phyloP scores from a whole-genome alignment of 2,113 vertebrate genomes.

The Eurystomus gularis region DNA sequence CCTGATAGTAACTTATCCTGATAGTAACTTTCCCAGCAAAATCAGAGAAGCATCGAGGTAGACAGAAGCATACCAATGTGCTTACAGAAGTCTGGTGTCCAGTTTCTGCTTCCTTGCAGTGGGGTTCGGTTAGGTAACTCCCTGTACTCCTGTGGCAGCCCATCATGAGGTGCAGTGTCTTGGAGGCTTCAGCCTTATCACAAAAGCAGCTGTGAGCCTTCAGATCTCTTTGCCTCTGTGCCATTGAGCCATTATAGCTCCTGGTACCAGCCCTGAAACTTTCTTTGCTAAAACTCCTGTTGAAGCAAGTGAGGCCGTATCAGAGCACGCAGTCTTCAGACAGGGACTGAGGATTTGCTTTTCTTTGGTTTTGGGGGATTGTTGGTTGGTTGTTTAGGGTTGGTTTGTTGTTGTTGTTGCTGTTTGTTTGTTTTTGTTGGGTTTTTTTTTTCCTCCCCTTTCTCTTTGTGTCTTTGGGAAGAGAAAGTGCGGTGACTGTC shows the following conservation, averaged over 20 bases:
- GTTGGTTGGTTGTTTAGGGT: no score
- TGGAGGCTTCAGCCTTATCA: background rate
- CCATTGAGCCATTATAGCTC: background rate
- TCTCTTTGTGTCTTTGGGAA: background rate
- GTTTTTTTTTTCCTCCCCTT: background rate
- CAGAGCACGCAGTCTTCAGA: background rate
- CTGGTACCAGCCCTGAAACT: background rate
- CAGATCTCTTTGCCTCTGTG: background rate
- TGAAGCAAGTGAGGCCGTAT: background rate
- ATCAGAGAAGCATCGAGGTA: background rate
- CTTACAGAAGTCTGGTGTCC: background rate
- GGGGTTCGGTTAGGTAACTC: background rate
- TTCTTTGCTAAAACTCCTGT: background rate
- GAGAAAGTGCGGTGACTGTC: background rate
- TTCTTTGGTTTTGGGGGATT: no score
- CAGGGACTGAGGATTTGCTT: background rate
- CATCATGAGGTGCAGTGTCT: rapidly evolving
- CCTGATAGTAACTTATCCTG: background rate
- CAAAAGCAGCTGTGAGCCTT: background rate
- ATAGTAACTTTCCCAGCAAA: background rate
- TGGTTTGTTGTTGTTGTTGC: no score
- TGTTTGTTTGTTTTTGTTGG: rapidly evolving
- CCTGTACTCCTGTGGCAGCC: background rate
- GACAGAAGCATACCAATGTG: background rate
- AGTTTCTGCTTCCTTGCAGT: background rate